Evolutionary conservation across 2,113 vertebrate genomes (phyloP).

Genomic region (Cariama cristata): DNA sequence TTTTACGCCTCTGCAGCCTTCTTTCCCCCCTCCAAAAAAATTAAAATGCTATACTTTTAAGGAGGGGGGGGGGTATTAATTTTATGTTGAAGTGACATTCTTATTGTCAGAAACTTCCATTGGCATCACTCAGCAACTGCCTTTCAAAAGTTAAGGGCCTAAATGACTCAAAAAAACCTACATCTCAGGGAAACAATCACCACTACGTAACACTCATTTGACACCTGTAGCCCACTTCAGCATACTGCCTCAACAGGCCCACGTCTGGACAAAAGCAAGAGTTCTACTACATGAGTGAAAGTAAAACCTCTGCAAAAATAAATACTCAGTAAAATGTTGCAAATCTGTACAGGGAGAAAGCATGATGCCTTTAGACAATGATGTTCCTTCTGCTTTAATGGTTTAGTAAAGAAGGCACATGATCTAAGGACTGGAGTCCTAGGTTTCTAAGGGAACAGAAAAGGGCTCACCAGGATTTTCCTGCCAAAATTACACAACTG

Average conservation of each 20-base stretch:
- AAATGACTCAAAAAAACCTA: background rate
- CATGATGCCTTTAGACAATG: background rate
- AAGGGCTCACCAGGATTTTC: background rate
- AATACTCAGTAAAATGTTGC: background rate
- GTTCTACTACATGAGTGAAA: background rate
- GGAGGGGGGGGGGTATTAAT: background rate
- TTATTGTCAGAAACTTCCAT: background rate
- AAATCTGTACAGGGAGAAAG: background rate
- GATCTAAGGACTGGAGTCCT: background rate
- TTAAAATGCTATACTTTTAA: background rate
- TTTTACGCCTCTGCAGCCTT: background rate
- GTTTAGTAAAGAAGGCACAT: background rate
- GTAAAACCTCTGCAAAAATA: background rate
- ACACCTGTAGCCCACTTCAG: background rate
- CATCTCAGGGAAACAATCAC: accelerated
- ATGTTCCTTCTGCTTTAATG: background rate
- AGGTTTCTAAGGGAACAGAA: background rate
- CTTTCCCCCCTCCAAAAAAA: background rate
- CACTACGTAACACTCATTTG: background rate
- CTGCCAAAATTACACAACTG: background rate
- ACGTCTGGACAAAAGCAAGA: background rate
- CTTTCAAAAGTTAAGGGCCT: background rate
- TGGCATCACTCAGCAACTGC: background rate
- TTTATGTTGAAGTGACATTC: background rate
- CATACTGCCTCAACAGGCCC: background rate